Conservation (phyloP, 2,797 vertebrate species). For the Geotrypetes seraphini region DNA sequence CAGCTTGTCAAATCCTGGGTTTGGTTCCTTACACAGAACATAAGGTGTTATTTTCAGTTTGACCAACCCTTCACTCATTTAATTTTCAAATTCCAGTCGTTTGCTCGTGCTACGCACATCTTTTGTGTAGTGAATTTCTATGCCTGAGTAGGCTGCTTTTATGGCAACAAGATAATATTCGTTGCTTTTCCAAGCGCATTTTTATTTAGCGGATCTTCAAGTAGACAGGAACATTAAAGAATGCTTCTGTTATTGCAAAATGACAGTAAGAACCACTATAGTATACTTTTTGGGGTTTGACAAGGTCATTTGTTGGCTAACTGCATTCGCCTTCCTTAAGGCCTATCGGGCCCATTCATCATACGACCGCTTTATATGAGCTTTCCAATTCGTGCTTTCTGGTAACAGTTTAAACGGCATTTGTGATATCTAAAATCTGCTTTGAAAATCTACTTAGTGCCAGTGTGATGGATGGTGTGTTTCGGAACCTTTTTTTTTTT, state of each 20-base stretch:
- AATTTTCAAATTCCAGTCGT: too few species aligned
- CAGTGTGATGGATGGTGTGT: slow-evolving; percentile 66
- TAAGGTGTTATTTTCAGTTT: too few species aligned
- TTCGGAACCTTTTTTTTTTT: slow-evolving; percentile 44
- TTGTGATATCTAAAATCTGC: slow-evolving; percentile 65
- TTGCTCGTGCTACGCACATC: too few species aligned
- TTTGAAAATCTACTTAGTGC: slow-evolving; percentile 66
- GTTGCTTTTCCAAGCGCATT: slow-evolving; percentile 24
- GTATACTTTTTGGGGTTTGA: slow-evolving; percentile 34
- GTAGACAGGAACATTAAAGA: slow-evolving; percentile 30
- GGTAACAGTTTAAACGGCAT: slow-evolving; percentile 62
- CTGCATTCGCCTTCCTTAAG: slow-evolving; percentile 47
- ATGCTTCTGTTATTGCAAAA: slow-evolving; percentile 24
- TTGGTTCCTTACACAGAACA: too few species aligned
- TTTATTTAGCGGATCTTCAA: slow-evolving; percentile 24
- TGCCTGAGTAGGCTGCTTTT: too few species aligned
- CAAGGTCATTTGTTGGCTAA: slow-evolving; percentile 49
- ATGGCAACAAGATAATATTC: too few species aligned
- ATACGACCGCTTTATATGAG: slow-evolving; percentile 49
- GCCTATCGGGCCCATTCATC: slow-evolving; percentile 77
- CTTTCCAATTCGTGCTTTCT: slow-evolving; percentile 57
- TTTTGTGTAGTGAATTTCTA: too few species aligned
- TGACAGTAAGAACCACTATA: slow-evolving; percentile 24
- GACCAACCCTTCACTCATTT: too few species aligned
- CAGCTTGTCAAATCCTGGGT: too few species aligned